Base-by-base conservation (phyloP, 2,113 vertebrate genomes). In the Dolichotis patagonum region DNA sequence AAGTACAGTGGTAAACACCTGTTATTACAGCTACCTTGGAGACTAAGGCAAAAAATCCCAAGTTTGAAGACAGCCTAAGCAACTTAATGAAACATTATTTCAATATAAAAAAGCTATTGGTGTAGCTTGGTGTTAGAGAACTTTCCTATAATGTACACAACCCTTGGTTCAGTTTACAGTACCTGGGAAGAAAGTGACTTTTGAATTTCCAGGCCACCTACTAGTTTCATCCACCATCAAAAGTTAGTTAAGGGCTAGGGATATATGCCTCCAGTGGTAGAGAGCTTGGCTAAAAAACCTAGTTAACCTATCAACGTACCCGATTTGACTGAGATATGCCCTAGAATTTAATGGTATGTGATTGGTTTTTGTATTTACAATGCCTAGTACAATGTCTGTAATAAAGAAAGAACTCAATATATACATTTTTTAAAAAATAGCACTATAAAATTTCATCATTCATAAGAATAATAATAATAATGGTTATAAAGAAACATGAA, bases 401-500 rank as follows among this genome's bases (percentile, higher is more conserved):
- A 58, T 28, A 84, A 82, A 75, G 22, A 16, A 88, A 67, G 26
- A 49, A 7, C 7, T 83, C 32, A 75, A 24, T 83, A 84, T 77
- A 88, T 92, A 5, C 26, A 92, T 88, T 83, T 83, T 92, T 77
- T 13, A 84, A 78, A 67, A 92, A 67, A 60, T 41, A 11, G 58
- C 49, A 77, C n/a, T 58, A 28, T 67, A 85, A 84, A 84, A 89
- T 67, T 5, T 60, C 82, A 82, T 65, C 20, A 60, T 69, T 69
- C 46, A 46, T 46, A 4, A 46, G 69, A 49, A 20, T 80, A 81
- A 41, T 86, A 85, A 20, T 3, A 85, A 26, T 2, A 78, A 41
- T 41, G n/a, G 46, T 85, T 89, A 78, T 58, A 89, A 52, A 52
- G 32, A 85, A 88, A 78, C 77, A 7, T 46, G 46, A 78, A 89